Conservation (phyloP, 2,113 vertebrate genomes). For the Theristicus caerulescens region DNA sequence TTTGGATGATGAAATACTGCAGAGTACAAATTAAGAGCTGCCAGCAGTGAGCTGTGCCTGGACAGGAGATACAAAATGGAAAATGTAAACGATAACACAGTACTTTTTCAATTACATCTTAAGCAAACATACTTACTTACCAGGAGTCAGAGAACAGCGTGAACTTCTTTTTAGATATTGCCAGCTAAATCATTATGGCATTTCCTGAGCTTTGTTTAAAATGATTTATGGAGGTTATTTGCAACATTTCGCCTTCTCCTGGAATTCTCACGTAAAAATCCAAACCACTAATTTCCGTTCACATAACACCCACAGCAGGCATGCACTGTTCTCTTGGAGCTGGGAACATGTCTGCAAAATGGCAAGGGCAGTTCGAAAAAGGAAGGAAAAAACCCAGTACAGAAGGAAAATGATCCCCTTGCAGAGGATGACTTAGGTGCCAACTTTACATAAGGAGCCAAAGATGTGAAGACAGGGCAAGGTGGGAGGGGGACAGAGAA, state of each 20-base stretch:
- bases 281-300: background rate
- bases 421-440: background rate
- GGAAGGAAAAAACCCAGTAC: background rate
- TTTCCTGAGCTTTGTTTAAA: slow-evolving; percentile 49
- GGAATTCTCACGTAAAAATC: slow-evolving; percentile 1
- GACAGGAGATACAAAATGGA: background rate
- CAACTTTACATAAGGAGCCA: background rate
- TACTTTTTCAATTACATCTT: slow-evolving; percentile 17
- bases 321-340: background rate
- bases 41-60: background rate
- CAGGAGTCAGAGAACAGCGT: background rate
- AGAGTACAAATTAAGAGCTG: background rate
- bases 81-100: background rate
- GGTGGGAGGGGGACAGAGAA: background rate
- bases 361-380: background rate
- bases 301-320: background rate
- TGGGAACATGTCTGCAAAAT: background rate
- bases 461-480: background rate
- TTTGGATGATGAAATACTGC: background rate
- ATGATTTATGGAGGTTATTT: slow-evolving; percentile 12
- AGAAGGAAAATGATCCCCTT: background rate
- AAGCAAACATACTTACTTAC: slow-evolving; percentile 20
- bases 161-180: background rate
- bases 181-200: background rate
- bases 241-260: background rate